These are phyloP conservation scores for Brachirus orientalis DNA, from an alignment of 2,113 vertebrate species.

Conservation along the genomic window DNA sequence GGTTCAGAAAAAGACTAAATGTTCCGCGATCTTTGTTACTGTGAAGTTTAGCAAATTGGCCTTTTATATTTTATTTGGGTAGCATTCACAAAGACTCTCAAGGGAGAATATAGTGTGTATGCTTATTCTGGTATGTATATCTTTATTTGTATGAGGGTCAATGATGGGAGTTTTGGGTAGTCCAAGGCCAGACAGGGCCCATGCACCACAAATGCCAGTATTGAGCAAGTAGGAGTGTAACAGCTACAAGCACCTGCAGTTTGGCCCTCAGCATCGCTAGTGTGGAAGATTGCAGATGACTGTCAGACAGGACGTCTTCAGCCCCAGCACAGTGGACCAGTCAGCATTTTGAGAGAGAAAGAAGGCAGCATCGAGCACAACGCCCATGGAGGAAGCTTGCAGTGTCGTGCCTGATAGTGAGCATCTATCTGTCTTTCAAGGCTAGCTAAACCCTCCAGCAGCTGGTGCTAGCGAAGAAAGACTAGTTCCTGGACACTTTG, in stretches of 20 bases:
- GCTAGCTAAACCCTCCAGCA: constrained; percentile 92
- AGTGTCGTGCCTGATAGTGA: constrained; percentile 91
- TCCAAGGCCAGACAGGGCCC: constrained; percentile 51
- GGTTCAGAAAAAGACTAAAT: constrained; percentile 72
- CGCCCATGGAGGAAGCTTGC: constrained; percentile 91
- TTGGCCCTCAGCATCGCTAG: constrained; percentile 84
- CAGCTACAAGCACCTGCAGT: constrained; percentile 84
- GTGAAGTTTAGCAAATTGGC: constrained; percentile 63
- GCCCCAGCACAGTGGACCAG: constrained; percentile 96
- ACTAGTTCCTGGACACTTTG: constrained; percentile 92
- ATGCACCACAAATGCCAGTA: constrained; percentile 53
- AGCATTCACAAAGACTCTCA: constrained; percentile 7
- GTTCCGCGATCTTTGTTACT: constrained; percentile 50
- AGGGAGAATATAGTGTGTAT: constrained; percentile 21
- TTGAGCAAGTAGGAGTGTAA: constrained; percentile 64
- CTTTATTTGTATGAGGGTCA: constrained; percentile 28
- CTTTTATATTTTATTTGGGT: constrained; percentile 15
- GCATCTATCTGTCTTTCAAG: constrained; percentile 85
- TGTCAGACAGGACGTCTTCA: constrained; percentile 93
- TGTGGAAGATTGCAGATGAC: constrained; percentile 91
- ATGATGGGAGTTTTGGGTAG: constrained; percentile 61
- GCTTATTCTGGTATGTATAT: constrained; percentile 7
- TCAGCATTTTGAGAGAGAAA: constrained; percentile 91
- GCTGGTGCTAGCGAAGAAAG: constrained; percentile 95
- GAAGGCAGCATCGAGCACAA: constrained; percentile 93